Percentiles rank a stretch among this genome's conserved stretches.
Conservation (phyloP, 2,797 vertebrate species). For the Sebastes glaucus region DNA sequence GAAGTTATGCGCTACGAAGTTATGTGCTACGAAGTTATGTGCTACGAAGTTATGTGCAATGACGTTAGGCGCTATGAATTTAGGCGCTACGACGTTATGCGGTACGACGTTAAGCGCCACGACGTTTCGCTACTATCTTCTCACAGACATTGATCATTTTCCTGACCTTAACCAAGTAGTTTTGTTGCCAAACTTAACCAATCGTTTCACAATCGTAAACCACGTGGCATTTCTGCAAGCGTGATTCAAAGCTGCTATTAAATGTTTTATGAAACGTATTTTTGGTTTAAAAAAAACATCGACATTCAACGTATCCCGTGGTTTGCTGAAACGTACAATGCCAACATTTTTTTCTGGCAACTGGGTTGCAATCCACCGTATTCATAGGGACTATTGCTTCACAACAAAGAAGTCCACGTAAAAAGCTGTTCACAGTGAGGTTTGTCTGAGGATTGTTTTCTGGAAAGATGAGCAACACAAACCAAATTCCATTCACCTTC, state of each 20-base stretch:
- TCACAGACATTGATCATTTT: fast-evolving
- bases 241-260: too few relatives aligned
- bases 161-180: too few relatives aligned
- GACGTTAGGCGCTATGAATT: fast-evolving
- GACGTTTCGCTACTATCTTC: too few relatives aligned
- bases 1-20: too few relatives aligned
- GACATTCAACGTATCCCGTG: neutral
- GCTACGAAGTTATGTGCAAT: too few relatives aligned
- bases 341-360: too few relatives aligned
- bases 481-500: neutral
- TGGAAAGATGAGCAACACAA: neutral
- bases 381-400: neutral
- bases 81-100: fast-evolving
- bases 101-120: fast-evolving
- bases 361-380: neutral
- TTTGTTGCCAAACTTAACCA: neutral
- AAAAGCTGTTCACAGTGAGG: neutral
- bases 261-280: too few relatives aligned
- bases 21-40: fast-evolving
- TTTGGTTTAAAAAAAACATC: too few relatives aligned
- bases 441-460: neutral
- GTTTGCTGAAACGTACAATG: too few relatives aligned
- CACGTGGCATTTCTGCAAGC: too few relatives aligned
- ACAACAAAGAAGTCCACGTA: neutral
- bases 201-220: too few relatives aligned